phyloP scores from a whole-genome alignment of 2,888 invertebrate species.

The Polietes domitor region DNA sequence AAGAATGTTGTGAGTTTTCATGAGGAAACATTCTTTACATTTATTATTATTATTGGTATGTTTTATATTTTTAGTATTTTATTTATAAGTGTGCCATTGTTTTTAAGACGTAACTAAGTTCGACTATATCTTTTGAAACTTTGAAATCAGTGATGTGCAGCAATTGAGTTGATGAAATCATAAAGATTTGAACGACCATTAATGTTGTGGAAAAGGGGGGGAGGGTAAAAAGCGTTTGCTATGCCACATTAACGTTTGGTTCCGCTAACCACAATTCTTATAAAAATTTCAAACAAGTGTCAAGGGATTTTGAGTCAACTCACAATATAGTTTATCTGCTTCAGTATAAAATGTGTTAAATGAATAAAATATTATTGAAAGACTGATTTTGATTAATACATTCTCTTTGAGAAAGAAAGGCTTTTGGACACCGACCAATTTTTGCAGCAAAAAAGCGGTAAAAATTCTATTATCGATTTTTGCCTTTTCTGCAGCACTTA shows the following conservation, averaged over 20 bases:
- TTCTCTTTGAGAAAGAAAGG: neutral
- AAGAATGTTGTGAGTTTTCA: conserved; percentile 4
- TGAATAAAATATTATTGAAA: too few species aligned
- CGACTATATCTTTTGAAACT: neutral
- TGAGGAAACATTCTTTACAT: neutral
- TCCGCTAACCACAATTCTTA: too few species aligned
- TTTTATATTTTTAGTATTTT: neutral
- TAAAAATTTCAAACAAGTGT: too few species aligned
- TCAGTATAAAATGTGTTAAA: too few species aligned
- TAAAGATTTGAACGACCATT: neutral
- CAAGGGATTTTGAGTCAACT: too few species aligned
- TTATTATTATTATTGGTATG: neutral
- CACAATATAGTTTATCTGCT: too few species aligned
- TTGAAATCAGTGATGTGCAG: conserved; percentile 51
- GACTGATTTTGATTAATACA: neutral
- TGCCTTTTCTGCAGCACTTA: too few species aligned
- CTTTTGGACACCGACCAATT: too few species aligned
- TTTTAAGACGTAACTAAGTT: conserved; percentile 8
- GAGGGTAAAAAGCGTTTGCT: too few species aligned
- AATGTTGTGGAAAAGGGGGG: too few species aligned
- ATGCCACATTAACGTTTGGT: conserved; percentile 37
- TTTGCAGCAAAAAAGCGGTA: too few species aligned
- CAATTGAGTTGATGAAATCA: neutral
- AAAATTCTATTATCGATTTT: too few species aligned
- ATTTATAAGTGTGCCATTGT: conserved; percentile 39